Conservation (phyloP, 2,113 vertebrate genomes). For the Albula goreensis region DNA sequence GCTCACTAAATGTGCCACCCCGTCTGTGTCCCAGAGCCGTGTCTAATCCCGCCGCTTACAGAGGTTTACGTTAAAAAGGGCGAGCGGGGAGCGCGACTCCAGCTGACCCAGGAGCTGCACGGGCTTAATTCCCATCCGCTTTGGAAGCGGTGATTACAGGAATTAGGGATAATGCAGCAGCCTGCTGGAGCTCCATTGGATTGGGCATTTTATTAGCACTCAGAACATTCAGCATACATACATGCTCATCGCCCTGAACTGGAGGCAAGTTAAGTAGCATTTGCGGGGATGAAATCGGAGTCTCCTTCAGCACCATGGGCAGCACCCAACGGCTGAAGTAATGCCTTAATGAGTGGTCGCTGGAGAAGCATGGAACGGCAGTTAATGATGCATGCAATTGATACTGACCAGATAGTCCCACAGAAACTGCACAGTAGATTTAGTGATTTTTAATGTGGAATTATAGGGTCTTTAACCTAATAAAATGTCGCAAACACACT, state of each 20-base stretch:
- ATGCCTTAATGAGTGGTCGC: slow-evolving; percentile 48
- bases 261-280: neutral
- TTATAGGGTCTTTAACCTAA: neutral
- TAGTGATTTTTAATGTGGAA: slow-evolving; percentile 13
- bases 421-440: neutral
- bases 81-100: slow-evolving; percentile 30
- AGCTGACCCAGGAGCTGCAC: neutral
- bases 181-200: slow-evolving; percentile 34
- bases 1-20: slow-evolving; percentile 36
- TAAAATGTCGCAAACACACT: neutral
- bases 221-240: neutral
- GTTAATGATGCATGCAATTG: slow-evolving; percentile 19
- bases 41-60: slow-evolving; percentile 45
- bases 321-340: slow-evolving; percentile 18
- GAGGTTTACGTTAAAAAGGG: slow-evolving; percentile 43
- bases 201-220: slow-evolving; percentile 39
- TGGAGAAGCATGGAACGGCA: slow-evolving; percentile 32
- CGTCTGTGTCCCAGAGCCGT: slow-evolving; percentile 40
- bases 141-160: slow-evolving; percentile 41
- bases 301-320: slow-evolving; percentile 20
- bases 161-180: slow-evolving; percentile 43
- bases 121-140: slow-evolving; percentile 31
- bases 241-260: neutral
- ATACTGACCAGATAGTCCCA: neutral
- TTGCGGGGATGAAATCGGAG: slow-evolving; percentile 29